Conservation (phyloP, 2,113 vertebrate species). For the Geococcyx californianus region DNA sequence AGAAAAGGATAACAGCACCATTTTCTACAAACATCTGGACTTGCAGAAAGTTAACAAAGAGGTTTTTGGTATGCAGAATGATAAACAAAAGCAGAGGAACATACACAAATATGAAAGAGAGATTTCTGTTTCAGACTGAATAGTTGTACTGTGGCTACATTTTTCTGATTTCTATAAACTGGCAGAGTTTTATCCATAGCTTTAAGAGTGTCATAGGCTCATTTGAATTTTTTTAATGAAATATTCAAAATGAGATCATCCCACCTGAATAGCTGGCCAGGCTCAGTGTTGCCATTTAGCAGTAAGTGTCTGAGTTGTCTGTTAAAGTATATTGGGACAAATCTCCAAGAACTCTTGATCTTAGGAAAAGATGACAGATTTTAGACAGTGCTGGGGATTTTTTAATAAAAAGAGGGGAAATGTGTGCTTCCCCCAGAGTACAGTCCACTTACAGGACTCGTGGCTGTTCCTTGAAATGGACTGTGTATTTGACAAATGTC, state of each 20-base stretch:
- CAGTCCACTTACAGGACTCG: neutral
- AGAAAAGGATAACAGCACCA: neutral
- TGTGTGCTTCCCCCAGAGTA: neutral
- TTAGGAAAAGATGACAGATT: neutral
- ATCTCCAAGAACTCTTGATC: neutral
- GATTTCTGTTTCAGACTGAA: neutral
- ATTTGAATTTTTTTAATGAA: neutral
- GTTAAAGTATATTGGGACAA: neutral
- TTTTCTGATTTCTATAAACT: neutral
- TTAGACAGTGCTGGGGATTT: neutral
- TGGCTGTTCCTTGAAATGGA: neutral
- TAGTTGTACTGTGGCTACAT: neutral
- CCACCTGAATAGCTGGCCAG: neutral
- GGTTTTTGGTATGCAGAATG: neutral
- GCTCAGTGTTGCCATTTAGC: neutral
- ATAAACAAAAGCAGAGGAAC: neutral
- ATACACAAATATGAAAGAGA: neutral
- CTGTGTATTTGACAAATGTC: neutral
- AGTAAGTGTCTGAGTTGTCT: neutral
- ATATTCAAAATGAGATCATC: neutral
- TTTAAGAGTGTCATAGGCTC: neutral
- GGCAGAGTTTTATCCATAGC: neutral
- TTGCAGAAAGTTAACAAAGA: neutral
- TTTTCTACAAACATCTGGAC: neutral
- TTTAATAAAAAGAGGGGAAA: neutral